Conservation (phyloP, 1,140 invertebrate species). For the Camponotus vicinus region DNA sequence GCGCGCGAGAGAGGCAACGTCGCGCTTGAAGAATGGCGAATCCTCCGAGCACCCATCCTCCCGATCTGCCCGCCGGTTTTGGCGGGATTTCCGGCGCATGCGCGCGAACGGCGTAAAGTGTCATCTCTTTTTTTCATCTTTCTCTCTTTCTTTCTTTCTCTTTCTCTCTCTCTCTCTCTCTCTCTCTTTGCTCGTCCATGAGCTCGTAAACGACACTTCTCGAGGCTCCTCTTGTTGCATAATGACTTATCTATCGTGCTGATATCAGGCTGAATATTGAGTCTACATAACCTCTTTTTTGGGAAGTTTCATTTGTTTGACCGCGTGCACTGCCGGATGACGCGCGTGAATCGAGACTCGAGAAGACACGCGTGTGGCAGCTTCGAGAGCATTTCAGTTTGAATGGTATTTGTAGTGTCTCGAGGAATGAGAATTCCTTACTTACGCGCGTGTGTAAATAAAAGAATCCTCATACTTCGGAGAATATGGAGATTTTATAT, state of each 20-base stretch:
- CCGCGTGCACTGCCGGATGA: not conserved
- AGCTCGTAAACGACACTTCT: not conserved
- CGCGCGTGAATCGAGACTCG: not conserved
- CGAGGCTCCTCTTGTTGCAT: conserved; percentile 29
- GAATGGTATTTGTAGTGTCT: not conserved
- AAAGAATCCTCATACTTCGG: not conserved
- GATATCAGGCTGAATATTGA: conserved; percentile 20
- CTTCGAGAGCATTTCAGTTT: not conserved
- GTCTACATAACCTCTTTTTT: conserved; percentile 13
- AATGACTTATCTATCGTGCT: conserved; percentile 41
- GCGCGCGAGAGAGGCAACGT: conserved; percentile 37
- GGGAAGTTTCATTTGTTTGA: not conserved
- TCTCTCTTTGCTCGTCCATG: not conserved
- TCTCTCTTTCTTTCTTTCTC: not conserved
- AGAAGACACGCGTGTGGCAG: not conserved
- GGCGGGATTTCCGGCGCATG: conserved; percentile 84
- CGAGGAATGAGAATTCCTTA: not conserved
- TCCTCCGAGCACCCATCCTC: conserved; percentile 56
- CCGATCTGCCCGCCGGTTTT: conserved; percentile 76
- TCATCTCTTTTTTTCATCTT: conserved; percentile 59
- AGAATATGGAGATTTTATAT: no score
- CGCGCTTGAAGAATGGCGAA: conserved; percentile 48
- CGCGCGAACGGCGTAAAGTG: conserved; percentile 70
- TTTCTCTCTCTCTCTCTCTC: not conserved
- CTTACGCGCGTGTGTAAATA: not conserved